Percentiles rank a stretch among this genome's conserved stretches.
Conservation (phyloP, 2,113 vertebrate species). For the Anseranas semipalmata region DNA sequence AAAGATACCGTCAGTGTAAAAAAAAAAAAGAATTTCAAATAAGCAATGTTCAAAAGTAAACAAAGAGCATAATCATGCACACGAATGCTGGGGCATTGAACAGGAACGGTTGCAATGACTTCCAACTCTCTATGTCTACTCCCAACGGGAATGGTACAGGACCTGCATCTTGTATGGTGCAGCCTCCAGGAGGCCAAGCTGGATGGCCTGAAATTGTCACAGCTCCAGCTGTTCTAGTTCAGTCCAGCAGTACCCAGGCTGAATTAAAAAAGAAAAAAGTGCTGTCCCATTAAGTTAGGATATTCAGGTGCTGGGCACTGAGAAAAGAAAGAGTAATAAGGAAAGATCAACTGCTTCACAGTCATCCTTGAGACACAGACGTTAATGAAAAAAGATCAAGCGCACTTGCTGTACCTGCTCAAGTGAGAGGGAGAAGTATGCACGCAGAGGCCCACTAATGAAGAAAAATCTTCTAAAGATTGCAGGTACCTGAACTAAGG, state of each 20-base stretch:
- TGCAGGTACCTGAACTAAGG: neutral
- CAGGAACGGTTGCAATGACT: neutral
- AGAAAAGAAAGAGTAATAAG: neutral
- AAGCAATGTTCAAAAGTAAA: neutral
- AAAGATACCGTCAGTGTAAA: neutral
- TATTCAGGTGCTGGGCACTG: neutral
- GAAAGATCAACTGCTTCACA: neutral
- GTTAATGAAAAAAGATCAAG: neutral
- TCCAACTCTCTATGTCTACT: neutral
- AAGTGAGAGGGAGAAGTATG: neutral
- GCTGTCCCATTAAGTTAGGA: neutral
- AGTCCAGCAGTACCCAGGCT: neutral
- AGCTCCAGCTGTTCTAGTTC: neutral
- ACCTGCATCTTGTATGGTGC: neutral
- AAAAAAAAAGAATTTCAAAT: neutral
- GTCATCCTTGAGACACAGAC: neutral
- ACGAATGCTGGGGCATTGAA: neutral
- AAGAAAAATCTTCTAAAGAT: neutral
- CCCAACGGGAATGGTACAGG: neutral
- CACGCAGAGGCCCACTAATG: neutral
- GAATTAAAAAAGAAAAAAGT: neutral
- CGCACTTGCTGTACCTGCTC: neutral
- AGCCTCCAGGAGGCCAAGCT: neutral
- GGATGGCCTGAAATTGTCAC: neutral
- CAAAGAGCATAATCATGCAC: neutral